These are phyloP conservation scores for Catostylus mosaicus DNA, from an alignment of 30 jellyfish, hydroid and myxozoan species.

Conservation along the genomic window DNA sequence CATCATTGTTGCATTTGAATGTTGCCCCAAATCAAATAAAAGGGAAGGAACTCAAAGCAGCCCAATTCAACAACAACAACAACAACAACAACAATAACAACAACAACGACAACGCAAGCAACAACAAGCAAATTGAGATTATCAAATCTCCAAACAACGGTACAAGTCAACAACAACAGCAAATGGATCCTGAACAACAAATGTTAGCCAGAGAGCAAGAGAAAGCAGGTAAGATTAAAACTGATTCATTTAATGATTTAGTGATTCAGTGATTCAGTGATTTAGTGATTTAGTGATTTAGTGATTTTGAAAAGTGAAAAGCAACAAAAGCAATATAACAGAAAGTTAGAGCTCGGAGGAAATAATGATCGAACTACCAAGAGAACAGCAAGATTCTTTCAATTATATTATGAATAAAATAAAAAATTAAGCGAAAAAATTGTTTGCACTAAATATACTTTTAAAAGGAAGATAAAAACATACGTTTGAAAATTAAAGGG, in stretches of 20 bases:
- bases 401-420: no score
- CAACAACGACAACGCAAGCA: no score
- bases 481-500: slow-evolving; percentile 33
- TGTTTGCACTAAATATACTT: no score
- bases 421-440: no score
- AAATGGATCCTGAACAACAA: slow-evolving; percentile 67
- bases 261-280: not conserved
- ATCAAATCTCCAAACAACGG: slow-evolving; percentile 20
- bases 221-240: slow-evolving; percentile 75
- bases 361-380: no score
- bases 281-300: no score
- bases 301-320: no score
- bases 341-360: no score
- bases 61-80: slow-evolving; percentile 8
- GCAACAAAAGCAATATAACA: no score
- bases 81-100: slow-evolving; percentile 29
- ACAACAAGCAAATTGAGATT: slow-evolving; percentile 26
- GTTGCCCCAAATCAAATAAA: slow-evolving; percentile 11
- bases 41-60: slow-evolving; percentile 2
- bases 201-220: slow-evolving; percentile 62
- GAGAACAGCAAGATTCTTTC: no score
- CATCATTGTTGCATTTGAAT: slow-evolving; percentile 23
- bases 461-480: no score
- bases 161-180: slow-evolving; percentile 49
- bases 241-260: no score